phyloP scores from a whole-genome alignment of 2,888 invertebrate genomes.

The Mythimna impura region DNA sequence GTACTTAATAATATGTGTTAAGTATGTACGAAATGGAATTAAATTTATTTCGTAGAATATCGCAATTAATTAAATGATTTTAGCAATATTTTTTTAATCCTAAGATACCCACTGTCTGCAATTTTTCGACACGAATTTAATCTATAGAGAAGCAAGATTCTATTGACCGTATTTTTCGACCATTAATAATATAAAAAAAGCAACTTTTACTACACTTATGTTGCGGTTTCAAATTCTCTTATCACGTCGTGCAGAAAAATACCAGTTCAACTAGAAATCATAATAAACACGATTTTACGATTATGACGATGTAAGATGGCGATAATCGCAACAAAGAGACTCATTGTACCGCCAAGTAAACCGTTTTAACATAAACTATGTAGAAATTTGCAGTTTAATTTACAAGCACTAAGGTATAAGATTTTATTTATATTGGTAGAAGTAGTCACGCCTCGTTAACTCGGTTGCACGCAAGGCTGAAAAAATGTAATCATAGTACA shows the following conservation, averaged over 20 bases:
- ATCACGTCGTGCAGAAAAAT: conserved; percentile 35
- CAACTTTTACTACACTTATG: neutral
- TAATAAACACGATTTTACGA: conserved; percentile 50
- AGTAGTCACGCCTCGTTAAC: conserved; percentile 66
- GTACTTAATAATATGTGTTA: too few species aligned
- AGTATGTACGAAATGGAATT: too few species aligned
- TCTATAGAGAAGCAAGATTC: neutral
- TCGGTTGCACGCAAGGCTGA: conserved; percentile 57
- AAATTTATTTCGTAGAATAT: too few species aligned
- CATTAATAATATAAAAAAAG: neutral
- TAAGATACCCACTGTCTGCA: neutral
- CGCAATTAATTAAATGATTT: too few species aligned
- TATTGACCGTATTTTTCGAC: neutral
- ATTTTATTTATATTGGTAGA: conserved; percentile 8
- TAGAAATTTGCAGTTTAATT: neutral
- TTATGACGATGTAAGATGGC: conserved; percentile 35
- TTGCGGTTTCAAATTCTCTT: conserved; percentile 23
- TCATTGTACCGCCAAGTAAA: neutral
- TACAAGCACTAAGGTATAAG: neutral
- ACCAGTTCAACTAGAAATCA: conserved; percentile 30
- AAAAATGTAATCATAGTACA: conserved; percentile 44
- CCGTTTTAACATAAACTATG: conserved; percentile 2
- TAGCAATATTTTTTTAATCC: too few species aligned
- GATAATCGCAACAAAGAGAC: conserved; percentile 42
- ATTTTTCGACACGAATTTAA: neutral